Evolutionary conservation across 2,888 invertebrate species (phyloP).

Genomic region (Agonum fuliginosum): DNA sequence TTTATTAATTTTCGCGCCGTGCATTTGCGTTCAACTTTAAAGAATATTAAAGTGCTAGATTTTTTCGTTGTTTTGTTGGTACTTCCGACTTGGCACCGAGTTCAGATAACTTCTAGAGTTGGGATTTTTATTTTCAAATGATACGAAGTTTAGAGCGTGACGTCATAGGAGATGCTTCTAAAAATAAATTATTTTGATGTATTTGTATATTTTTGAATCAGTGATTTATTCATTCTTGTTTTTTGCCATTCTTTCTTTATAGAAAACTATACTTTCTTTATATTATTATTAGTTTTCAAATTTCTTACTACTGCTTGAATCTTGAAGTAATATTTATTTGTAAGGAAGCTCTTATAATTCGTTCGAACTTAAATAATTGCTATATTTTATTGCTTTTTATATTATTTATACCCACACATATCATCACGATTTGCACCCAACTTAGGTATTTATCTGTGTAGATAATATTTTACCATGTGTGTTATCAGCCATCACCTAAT

Average conservation of each 20-base stretch:
- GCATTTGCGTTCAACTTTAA: constrained; percentile 43
- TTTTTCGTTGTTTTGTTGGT: constrained; percentile 43
- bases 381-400: too few species aligned
- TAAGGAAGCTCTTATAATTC: too few species aligned
- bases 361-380: too few species aligned
- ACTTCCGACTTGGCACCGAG: constrained; percentile 42
- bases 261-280: not conserved
- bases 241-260: not conserved
- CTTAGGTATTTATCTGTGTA: too few species aligned
- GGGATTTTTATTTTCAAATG: constrained; percentile 43
- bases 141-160: constrained; percentile 25
- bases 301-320: not conserved
- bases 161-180: constrained; percentile 30
- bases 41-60: constrained; percentile 44
- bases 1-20: constrained; percentile 53
- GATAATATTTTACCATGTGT: too few species aligned
- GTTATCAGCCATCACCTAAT: too few species aligned
- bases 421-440: too few species aligned
- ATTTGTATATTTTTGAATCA: constrained; percentile 6
- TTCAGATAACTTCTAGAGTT: constrained; percentile 23
- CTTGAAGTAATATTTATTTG: too few species aligned
- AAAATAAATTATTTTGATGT: constrained; percentile 35
- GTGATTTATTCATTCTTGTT: not conserved
- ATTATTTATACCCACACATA: too few species aligned
- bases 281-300: not conserved